Evolutionary conservation across 2,888 invertebrate genomes (phyloP).

Genomic region (Gastracanthus pulcherrimus): DNA sequence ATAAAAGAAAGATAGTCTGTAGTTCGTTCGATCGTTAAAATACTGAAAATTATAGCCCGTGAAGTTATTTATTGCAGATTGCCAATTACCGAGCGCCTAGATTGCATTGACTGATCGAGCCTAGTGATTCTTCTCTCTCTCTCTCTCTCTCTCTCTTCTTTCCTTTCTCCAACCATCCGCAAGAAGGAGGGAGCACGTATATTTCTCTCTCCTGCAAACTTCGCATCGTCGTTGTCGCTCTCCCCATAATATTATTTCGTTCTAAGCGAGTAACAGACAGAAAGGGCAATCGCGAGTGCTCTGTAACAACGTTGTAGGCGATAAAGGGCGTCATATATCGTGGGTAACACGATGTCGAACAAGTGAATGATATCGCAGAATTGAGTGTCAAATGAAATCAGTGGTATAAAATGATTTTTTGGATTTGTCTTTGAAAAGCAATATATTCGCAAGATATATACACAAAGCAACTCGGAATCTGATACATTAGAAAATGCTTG

Average conservation of each 20-base stretch:
- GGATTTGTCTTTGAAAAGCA: too few species aligned
- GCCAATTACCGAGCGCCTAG: constrained; percentile 68
- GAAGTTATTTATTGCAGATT: constrained; percentile 70
- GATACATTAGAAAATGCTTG: too few species aligned
- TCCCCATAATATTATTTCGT: constrained; percentile 34
- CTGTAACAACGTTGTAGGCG: too few species aligned
- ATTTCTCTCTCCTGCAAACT: background rate
- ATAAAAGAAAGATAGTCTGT: constrained; percentile 33
- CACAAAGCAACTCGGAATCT: too few species aligned
- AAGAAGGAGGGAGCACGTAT: too few species aligned
- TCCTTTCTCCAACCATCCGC: constrained; percentile 12
- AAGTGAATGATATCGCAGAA: too few species aligned
- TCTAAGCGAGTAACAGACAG: background rate
- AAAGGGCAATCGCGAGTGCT: background rate
- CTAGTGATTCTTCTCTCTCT: constrained; percentile 47
- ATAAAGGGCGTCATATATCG: too few species aligned
- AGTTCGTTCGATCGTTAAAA: constrained; percentile 65
- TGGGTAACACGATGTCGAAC: too few species aligned
- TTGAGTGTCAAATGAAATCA: too few species aligned
- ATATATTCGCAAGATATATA: too few species aligned
- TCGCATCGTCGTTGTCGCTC: constrained; percentile 15
- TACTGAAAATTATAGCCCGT: constrained; percentile 68
- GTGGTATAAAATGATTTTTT: too few species aligned
- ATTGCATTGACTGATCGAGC: constrained; percentile 68
- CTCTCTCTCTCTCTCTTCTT: constrained; percentile 12